phyloP scores from a whole-genome alignment of 2,113 vertebrate species.

The Manacus vitellinus region DNA sequence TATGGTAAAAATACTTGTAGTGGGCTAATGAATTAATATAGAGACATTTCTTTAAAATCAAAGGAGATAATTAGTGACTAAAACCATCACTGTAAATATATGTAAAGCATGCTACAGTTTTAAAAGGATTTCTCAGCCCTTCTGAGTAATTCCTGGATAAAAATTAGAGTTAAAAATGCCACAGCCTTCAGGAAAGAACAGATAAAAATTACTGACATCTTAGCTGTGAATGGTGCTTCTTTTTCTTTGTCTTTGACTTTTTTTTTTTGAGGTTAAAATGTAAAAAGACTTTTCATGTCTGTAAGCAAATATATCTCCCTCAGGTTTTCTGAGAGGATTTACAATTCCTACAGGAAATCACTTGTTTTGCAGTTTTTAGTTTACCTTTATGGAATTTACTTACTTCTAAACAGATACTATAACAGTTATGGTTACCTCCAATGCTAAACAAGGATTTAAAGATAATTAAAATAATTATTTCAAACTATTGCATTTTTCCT shows the following conservation, averaged over 20 bases:
- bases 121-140: not conserved
- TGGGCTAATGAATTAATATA: not conserved
- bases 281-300: not conserved
- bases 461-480: not conserved
- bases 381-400: not conserved
- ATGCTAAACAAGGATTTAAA: not conserved
- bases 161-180: not conserved
- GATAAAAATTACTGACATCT: not conserved
- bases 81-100: not conserved
- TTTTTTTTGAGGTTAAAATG: not conserved
- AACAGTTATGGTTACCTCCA: not conserved
- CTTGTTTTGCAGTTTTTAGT: not conserved
- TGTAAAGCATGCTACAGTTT: not conserved
- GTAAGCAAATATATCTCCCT: not conserved
- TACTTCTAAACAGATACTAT: not conserved
- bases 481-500: not conserved
- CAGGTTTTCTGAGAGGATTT: not conserved
- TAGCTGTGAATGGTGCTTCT: not conserved
- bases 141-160: not conserved
- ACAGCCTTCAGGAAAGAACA: not conserved
- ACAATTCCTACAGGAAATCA: not conserved
- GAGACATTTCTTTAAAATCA: not conserved
- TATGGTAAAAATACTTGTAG: not conserved
- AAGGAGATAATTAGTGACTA: not conserved
- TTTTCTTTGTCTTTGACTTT: not conserved